Evolutionary conservation across 1,140 invertebrate genomes (phyloP).

Genomic region (Saxidomus purpurata): DNA sequence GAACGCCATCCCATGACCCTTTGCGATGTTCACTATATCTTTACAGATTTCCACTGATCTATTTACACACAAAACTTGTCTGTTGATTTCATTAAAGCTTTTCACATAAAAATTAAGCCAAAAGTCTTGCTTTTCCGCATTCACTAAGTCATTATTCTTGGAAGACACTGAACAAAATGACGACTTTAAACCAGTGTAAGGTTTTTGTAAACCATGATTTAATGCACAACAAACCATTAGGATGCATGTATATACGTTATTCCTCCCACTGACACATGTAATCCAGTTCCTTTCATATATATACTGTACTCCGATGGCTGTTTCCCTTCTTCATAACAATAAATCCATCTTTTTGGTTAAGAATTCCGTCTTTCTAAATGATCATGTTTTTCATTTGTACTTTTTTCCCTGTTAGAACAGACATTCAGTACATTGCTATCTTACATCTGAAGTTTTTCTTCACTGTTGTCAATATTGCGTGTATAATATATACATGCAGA

Average conservation of each 20-base stretch:
- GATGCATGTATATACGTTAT: background rate
- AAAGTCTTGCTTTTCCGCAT: background rate
- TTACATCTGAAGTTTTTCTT: background rate
- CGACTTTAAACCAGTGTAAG: background rate
- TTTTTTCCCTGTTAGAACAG: no score
- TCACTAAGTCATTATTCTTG: conserved; percentile 9
- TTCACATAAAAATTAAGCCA: background rate
- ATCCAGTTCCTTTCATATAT: background rate
- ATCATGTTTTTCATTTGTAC: no score
- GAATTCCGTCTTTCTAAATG: no score
- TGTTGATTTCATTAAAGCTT: background rate
- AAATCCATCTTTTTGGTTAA: no score
- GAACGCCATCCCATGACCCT: conserved; percentile 64
- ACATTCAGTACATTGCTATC: no score
- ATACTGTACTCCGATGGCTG: no score
- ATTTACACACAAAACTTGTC: background rate
- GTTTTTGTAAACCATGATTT: background rate
- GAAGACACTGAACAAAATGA: background rate
- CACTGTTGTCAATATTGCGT: background rate
- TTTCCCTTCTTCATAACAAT: no score
- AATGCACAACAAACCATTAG: conserved; percentile 10
- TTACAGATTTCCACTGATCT: background rate
- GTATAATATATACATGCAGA: background rate
- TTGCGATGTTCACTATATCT: background rate
- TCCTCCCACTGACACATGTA: background rate